These are phyloP conservation scores for Crenuchus spilurus DNA, from an alignment of 2,797 vertebrate genomes.

Conservation along the genomic window DNA sequence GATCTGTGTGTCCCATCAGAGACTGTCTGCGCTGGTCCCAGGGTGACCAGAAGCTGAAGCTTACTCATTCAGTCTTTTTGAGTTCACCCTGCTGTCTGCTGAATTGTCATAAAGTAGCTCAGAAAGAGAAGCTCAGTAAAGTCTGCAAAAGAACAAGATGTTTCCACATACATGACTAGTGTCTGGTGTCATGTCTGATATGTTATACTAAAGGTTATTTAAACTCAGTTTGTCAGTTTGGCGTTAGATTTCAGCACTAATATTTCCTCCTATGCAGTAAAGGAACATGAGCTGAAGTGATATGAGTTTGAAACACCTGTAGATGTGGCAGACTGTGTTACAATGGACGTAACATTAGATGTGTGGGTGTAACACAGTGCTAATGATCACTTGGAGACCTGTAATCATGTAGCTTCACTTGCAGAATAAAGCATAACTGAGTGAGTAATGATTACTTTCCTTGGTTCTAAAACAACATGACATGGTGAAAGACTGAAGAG, in stretches of 20 bases:
- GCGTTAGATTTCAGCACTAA: neutral
- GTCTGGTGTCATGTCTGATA: neutral
- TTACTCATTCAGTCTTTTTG: conserved; percentile 10
- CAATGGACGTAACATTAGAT: neutral
- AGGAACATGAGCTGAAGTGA: neutral
- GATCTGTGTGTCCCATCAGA: conserved; percentile 5
- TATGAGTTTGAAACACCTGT: neutral
- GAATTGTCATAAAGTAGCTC: conserved; percentile 10
- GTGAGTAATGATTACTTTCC: neutral
- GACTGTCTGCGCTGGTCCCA: conserved; percentile 14
- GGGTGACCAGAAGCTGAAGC: conserved; percentile 1
- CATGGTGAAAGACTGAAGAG: neutral
- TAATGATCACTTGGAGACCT: neutral
- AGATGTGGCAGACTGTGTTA: neutral
- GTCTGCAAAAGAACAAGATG: neutral
- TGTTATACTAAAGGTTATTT: neutral
- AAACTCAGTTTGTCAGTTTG: neutral
- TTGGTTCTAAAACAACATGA: neutral
- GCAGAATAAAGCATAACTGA: neutral
- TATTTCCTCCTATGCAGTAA: neutral
- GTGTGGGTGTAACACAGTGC: neutral
- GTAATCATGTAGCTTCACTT: conserved; percentile 1
- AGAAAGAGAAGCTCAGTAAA: neutral
- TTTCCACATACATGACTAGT: neutral
- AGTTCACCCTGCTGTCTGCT: conserved; percentile 10